Evolutionary conservation across 2,888 invertebrate genomes (phyloP), one percentile per base, ranked within the genome.

Genomic region (Leptogaster cylindrica): DNA sequence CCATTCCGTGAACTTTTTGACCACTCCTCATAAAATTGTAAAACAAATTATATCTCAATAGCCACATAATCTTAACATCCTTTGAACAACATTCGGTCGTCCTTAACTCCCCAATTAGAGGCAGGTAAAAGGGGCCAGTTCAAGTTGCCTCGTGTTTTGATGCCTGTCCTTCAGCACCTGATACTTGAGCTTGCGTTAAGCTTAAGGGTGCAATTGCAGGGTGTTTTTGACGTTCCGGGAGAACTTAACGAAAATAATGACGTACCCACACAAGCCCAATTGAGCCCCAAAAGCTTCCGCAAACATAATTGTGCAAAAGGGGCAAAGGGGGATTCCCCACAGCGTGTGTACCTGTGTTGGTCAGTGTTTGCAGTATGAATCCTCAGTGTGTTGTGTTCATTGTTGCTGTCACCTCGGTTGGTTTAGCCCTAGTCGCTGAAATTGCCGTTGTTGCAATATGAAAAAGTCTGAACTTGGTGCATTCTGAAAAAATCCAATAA

Each of bases 381-480:
- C 44, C 44, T 25, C 61, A 61, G 27, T 61, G 36, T 61, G 27
- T 28, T 16, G 44, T 61, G 23, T 61, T 55, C 55, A 61, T 61
- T 61, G 61, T 61, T 61, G 61, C 61, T 61, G 44, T 61, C 44
- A 28, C 61, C 61, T 61, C 44, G 61, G 44, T 61, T 25, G 41
- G 20, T 44, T 61, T 61, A 28, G 44, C 61, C 44, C 61, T 61
- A 44, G 61, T 61, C 28, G 61, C 44, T 61, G 25, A 44, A 61
- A 61, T 61, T 61, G 61, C 61, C 44, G 61, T 44, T 61, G 44
- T 44, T 61, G 61, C 61, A 61, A 41, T 61, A 61, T 61, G 61
- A 61, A 61, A 61, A 61, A 61, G 44, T 28, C n/a, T 28, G 61
- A 44, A n/a, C 23, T 61, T 27, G 25, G 27, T 61, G 61, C 61